Base-by-base conservation (phyloP, 2,888 invertebrate genomes). In the Operophtera brumata region DNA sequence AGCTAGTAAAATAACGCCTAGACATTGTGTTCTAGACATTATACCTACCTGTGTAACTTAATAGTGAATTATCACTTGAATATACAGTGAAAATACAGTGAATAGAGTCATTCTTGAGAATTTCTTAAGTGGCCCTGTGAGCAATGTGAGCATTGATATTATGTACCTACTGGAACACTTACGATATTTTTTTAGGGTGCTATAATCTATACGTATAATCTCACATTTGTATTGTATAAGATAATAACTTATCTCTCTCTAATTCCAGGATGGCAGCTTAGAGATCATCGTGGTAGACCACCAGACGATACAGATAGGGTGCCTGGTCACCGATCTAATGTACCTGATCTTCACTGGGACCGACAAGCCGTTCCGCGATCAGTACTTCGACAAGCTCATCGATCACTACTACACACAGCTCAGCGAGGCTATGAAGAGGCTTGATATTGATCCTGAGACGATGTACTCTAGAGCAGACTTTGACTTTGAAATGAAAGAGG, bases 261-360 rank as follows among this genome's bases (percentile, higher is more conserved):
- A 10, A 3, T 11, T 37, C 4, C 73, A 84, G 82, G 70, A 72
- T 2, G 76, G 75, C 3, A 57, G 47, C 0, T 32, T 79, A 0
- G 60, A 77, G 4, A 59, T 77, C n/a, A 69, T 77, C 8, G 62
- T 77, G 0, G 70, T 86, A 12, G 86, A 86, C 59, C 80, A 78
- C 40, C 86, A 86, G 61, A 80, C 82, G 0, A 49, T 85, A 6
- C 75, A 77, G 48, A 68, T 70, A 0, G 79, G 79, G 5, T 70
- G 76, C 36, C 77, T 75, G 0, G 62, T 76, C 11, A 56, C 67
- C 0, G 86, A 86, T 62, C 71, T 86, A 6, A 48, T 84, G 10
- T 84, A 84, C 69, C 78, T 85, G 59, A 74, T 85, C 47, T 76
- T 80, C 65, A 63, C 76, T 1, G 78, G 84, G 25, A 73, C 84